phyloP scores from a whole-genome alignment of 2,797 vertebrate genomes.

The Argentina silus region DNA sequence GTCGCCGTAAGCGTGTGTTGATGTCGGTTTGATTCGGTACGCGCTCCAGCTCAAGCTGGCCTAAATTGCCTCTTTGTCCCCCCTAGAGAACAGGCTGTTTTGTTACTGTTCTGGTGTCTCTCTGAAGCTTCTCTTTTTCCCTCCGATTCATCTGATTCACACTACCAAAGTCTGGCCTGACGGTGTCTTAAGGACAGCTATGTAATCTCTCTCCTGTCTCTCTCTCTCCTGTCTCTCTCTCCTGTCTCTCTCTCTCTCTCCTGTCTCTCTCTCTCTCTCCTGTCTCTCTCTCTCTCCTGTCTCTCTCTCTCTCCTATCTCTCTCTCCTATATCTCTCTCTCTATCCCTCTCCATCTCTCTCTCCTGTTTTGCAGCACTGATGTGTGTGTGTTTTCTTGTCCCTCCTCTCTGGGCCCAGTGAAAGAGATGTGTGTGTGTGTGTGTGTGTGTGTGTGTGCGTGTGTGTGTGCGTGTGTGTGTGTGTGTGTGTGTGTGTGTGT shows the following conservation, averaged over 20 bases:
- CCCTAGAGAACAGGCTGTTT: neutral
- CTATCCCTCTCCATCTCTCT: too few relatives aligned
- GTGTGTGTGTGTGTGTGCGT: neutral
- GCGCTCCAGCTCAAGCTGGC: neutral
- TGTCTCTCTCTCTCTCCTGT: constrained; percentile 3
- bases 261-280: neutral
- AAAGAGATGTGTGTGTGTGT: too few relatives aligned
- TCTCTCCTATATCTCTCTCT: neutral
- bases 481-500: neutral
- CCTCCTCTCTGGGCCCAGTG: neutral
- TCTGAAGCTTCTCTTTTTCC: constrained; percentile 8
- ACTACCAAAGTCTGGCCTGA: neutral
- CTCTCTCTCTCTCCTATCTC: neutral
- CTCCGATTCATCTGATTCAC: neutral
- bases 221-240: neutral
- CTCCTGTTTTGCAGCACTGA: neutral
- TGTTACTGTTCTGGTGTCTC: constrained; percentile 3
- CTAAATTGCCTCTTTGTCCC: constrained; percentile 5
- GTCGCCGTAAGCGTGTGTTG: neutral
- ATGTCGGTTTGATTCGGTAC: neutral
- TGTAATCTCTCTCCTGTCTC: constrained; percentile 6
- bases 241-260: constrained; percentile 3
- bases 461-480: neutral
- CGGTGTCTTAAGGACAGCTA: neutral
- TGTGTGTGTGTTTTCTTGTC: too few relatives aligned